Evolutionary conservation across 2,888 invertebrate species (phyloP).

Genomic region (Andrena dorsata): DNA sequence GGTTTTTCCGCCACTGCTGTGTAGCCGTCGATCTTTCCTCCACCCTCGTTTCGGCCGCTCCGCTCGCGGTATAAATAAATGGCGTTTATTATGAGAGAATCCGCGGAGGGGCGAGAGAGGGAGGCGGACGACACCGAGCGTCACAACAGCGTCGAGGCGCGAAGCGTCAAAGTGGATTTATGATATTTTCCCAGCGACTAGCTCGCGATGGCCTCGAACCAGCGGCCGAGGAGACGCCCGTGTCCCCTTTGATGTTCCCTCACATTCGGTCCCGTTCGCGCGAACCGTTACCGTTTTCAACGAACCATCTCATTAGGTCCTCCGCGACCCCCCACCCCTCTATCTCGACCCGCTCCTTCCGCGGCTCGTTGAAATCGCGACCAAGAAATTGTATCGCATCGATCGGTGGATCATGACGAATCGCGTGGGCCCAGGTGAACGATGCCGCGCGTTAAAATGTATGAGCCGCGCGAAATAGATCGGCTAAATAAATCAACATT

Average conservation of each 20-base stretch:
- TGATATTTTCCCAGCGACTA: slow-evolving; percentile 82
- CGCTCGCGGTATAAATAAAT: slow-evolving; percentile 78
- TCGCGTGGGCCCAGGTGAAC: slow-evolving; percentile 35
- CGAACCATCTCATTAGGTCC: slow-evolving; percentile 72
- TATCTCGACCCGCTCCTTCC: background rate
- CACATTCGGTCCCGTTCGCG: slow-evolving; percentile 60
- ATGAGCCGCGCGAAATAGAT: slow-evolving; percentile 61
- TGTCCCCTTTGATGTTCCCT: slow-evolving; percentile 78
- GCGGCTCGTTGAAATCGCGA: slow-evolving; percentile 56
- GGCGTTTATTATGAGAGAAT: slow-evolving; percentile 81
- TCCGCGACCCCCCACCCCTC: slow-evolving; percentile 50
- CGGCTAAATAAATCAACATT: slow-evolving; percentile 59
- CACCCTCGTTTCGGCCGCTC: slow-evolving; percentile 12
- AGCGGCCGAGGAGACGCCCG: slow-evolving; percentile 39
- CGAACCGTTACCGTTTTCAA: slow-evolving; percentile 72
- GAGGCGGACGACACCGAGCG: slow-evolving; percentile 57
- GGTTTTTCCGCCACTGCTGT: slow-evolving; percentile 43
- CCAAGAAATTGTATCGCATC: slow-evolving; percentile 23
- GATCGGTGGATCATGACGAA: slow-evolving; percentile 57
- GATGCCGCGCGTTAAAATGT: slow-evolving; percentile 58
- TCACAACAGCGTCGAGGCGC: slow-evolving; percentile 80
- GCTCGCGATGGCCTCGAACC: slow-evolving; percentile 59
- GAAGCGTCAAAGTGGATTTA: slow-evolving; percentile 83
- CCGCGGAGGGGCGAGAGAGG: slow-evolving; percentile 44
- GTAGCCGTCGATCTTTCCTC: slow-evolving; percentile 68